A percentile compares a stretch with the other conserved stretches of the same genome.
phyloP scores from a whole-genome alignment of 2,888 invertebrate species.

The Bellardia pandia region DNA sequence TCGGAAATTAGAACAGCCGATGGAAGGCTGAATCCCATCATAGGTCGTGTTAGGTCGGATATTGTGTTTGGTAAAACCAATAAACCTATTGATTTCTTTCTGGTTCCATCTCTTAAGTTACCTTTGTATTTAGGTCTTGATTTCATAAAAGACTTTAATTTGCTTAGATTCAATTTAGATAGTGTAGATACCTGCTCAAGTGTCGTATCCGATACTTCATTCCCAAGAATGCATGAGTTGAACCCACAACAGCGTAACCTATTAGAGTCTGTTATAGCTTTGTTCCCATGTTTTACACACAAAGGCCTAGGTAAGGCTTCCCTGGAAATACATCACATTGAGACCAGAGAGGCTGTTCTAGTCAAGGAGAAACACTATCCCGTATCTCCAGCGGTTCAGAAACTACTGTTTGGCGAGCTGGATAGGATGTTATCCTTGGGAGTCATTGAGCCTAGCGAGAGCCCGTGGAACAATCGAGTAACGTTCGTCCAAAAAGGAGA shows the following conservation, averaged over 20 bases:
- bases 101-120: background rate
- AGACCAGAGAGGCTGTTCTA: background rate
- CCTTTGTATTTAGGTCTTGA: background rate
- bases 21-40: background rate
- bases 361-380: background rate
- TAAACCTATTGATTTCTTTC: background rate
- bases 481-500: background rate
- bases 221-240: background rate
- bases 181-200: background rate
- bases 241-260: background rate
- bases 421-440: constrained; percentile 1
- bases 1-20: background rate
- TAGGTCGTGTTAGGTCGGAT: background rate
- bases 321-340: background rate
- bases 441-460: background rate
- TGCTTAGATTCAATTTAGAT: background rate
- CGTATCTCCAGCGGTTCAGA: background rate
- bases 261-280: background rate
- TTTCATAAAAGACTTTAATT: background rate
- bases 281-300: background rate
- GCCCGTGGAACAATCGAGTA: background rate
- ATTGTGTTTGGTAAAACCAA: background rate
- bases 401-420: background rate
- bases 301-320: background rate
- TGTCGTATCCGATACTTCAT: background rate